A percentile compares a stretch with the other conserved stretches of the same genome.
These are phyloP conservation scores for Sphaeridia pumilis DNA, from an alignment of 2,888 invertebrate species.

Conservation along the genomic window DNA sequence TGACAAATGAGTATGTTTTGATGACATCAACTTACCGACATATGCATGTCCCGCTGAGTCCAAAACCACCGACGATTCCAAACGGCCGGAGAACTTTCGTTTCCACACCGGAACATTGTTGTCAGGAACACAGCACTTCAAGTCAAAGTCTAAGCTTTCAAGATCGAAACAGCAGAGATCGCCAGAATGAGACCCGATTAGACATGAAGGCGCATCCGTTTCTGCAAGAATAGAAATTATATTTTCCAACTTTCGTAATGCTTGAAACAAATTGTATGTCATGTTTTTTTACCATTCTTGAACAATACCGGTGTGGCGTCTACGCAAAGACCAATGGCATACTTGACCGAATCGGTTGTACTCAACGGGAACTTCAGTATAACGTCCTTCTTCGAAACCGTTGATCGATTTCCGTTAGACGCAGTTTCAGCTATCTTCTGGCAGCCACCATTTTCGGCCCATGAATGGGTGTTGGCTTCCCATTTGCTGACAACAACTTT, in stretches of 20 bases:
- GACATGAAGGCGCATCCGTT: background rate
- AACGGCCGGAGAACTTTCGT: conserved; percentile 1
- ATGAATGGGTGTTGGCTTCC: background rate
- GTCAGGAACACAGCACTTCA: background rate
- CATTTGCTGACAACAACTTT: background rate
- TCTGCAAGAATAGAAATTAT: conserved; percentile 1
- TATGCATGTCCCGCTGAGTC: conserved; percentile 5
- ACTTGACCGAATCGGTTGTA: background rate
- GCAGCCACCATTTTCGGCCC: too few relatives aligned
- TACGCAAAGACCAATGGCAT: conserved; percentile 18
- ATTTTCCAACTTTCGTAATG: background rate
- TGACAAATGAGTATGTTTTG: background rate
- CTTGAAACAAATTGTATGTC: background rate
- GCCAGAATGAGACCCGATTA: conserved; percentile 18
- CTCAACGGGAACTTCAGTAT: background rate
- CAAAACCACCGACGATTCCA: conserved; percentile 2
- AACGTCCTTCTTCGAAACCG: too few relatives aligned
- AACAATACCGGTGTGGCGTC: conserved; percentile 16
- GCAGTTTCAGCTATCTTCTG: too few relatives aligned
- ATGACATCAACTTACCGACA: conserved; percentile 1
- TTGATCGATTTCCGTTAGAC: too few relatives aligned
- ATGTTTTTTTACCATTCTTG: background rate
- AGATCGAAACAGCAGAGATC: conserved; percentile 5
- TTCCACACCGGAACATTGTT: conserved; percentile 5
- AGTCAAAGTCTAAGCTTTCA: background rate